Conservation (phyloP, 2,113 vertebrate genomes). For the Aptenodytes forsteri region DNA sequence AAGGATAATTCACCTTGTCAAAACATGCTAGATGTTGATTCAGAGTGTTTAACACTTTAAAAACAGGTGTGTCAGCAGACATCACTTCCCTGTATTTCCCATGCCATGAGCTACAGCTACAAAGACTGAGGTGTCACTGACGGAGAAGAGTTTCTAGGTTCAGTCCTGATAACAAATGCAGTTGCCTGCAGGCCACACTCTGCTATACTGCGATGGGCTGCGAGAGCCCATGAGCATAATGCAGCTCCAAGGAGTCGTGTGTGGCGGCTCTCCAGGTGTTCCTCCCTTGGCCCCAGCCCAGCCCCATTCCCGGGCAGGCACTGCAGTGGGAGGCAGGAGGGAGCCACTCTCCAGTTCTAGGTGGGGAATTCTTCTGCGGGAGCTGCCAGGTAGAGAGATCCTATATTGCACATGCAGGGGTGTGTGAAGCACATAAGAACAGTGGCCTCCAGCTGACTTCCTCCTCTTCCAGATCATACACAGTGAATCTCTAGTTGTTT, state of each 20-base stretch:
- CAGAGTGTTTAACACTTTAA: background rate
- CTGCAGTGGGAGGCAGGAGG: too few relatives aligned
- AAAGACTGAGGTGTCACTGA: background rate
- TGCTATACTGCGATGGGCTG: rapidly evolving
- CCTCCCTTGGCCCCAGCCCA: background rate
- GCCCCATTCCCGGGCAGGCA: background rate
- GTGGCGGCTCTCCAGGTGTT: background rate
- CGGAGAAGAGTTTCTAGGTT: background rate
- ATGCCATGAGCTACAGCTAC: background rate
- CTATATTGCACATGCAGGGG: background rate
- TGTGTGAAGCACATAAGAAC: rapidly evolving
- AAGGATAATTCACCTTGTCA: background rate
- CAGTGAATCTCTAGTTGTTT: background rate
- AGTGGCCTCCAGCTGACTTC: background rate
- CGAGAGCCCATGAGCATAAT: rapidly evolving
- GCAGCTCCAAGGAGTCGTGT: rapidly evolving
- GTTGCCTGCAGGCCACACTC: background rate
- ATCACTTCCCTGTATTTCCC: background rate
- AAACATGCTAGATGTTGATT: background rate
- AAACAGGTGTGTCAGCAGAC: background rate
- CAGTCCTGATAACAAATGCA: background rate
- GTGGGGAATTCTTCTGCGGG: background rate
- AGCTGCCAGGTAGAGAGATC: background rate
- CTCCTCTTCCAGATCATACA: background rate
- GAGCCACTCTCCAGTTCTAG: background rate